Base-by-base conservation (phyloP, 2,888 invertebrate species). In the Tipula confusa region DNA sequence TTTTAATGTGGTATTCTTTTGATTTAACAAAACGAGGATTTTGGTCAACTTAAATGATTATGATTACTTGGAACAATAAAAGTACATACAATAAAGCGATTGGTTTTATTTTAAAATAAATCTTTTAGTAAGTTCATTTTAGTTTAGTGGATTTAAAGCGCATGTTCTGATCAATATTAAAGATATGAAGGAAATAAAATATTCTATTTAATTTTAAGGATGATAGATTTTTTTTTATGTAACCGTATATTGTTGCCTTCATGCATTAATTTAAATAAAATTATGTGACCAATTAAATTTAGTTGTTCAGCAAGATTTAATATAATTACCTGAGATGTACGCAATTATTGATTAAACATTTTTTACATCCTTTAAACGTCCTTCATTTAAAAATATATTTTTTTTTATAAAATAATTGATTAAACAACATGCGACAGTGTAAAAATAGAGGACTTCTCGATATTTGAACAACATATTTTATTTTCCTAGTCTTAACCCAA, bases 141-240 rank as follows among this genome's bases (percentile, higher is more conserved):
- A 64, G 24, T 64, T 64, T 18, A 64, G 18, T 64, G 64, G 9
- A n/a, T 18, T 64, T 64, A 64, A 64, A 64, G 64, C 64, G 64
- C 64, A 64, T 64, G 64, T 64, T 64, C 64, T 64, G 24, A 64
- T 64, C 64, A 64, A 64, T 64, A 64, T 64, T 64, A 64, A 64
- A 64, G 64, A 64, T 64, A 64, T 64, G n/a, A 64, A 64, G 64
- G 64, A 24, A 64, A 64, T 24, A 24, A 64, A 24, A 11, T 64
- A 9, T 64, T 64, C 24, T 18, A 9, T 18, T 64, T 64, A 64
- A 64, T 64, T 64, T 64, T 18, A 64, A 64, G 24, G 24, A 24
- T 64, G 64, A 64, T 64, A 11, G 64, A 64, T 24, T 24, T 64
- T 64, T 24, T 43, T 43, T 43, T 15, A 11, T 64, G 24, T 4